Percentiles rank a stretch among this genome's conserved stretches.
Evolutionary conservation across 1,140 invertebrate species (phyloP).

Genomic region (Papilio polyxenes): DNA sequence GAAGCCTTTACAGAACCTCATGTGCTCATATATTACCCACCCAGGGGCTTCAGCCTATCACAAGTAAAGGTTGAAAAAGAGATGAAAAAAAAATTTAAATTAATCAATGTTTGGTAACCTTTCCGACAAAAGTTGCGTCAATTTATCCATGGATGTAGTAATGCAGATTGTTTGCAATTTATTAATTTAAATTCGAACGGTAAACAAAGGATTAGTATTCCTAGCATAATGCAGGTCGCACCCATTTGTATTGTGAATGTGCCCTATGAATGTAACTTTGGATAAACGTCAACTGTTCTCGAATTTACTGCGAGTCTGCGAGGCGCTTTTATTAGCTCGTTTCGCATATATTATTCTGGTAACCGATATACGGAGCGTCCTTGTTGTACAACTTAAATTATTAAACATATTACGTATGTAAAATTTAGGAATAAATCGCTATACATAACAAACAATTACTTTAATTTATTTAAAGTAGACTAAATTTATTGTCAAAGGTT

Average conservation of each 20-base stretch:
- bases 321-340: conserved; percentile 70
- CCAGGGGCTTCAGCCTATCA: too few species aligned
- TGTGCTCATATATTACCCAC: too few species aligned
- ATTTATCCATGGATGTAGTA: not conserved
- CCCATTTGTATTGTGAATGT: not conserved
- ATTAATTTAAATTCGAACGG: not conserved
- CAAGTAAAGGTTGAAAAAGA: too few species aligned
- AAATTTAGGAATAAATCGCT: not conserved
- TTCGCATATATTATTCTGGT: conserved; percentile 65
- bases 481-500: not conserved
- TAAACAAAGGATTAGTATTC: not conserved
- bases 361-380: conserved; percentile 47
- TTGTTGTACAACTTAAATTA: not conserved
- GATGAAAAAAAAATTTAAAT: too few species aligned
- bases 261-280: conserved; percentile 70
- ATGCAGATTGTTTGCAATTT: not conserved
- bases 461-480: not conserved
- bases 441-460: not conserved
- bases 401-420: not conserved
- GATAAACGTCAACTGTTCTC: conserved; percentile 72
- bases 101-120: too few species aligned
- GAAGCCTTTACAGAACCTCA: too few species aligned
- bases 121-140: not conserved
- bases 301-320: conserved; percentile 66
- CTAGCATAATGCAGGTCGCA: not conserved